Conservation (phyloP, 2,888 invertebrate genomes). For the Lasioglossum villosulum region DNA sequence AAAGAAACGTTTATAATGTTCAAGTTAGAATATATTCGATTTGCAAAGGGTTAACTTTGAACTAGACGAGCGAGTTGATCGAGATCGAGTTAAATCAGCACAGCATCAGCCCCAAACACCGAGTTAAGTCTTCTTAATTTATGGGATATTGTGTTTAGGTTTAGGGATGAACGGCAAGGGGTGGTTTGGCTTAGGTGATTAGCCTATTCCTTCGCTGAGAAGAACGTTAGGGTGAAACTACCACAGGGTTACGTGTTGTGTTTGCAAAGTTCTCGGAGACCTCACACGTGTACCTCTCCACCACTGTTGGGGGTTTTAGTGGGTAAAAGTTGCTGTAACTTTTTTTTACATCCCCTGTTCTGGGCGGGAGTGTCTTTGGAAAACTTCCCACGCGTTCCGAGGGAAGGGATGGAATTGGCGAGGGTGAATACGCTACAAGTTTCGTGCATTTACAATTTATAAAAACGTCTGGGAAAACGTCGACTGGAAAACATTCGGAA, state of each 20-base stretch:
- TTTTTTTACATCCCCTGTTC: neutral
- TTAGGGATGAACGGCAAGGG: neutral
- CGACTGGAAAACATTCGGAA: neutral
- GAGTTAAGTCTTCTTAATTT: neutral
- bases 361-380: neutral
- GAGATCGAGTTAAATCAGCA: neutral
- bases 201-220: neutral
- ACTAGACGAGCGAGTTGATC: neutral
- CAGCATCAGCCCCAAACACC: neutral
- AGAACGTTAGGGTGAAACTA: neutral
- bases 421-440: neutral
- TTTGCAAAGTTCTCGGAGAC: neutral
- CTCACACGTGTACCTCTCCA: neutral
- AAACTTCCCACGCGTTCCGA: neutral
- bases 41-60: neutral
- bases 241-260: neutral
- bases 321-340: neutral
- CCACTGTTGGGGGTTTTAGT: neutral
- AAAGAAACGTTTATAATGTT: no score
- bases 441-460: neutral
- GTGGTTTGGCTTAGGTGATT: conserved; percentile 3
- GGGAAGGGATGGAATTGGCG: neutral
- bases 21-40: no score
- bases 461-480: neutral
- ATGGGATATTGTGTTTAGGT: conserved; percentile 7